Evolutionary conservation across 2,113 vertebrate genomes (phyloP).

Genomic region (Prionailurus bengalensis): DNA sequence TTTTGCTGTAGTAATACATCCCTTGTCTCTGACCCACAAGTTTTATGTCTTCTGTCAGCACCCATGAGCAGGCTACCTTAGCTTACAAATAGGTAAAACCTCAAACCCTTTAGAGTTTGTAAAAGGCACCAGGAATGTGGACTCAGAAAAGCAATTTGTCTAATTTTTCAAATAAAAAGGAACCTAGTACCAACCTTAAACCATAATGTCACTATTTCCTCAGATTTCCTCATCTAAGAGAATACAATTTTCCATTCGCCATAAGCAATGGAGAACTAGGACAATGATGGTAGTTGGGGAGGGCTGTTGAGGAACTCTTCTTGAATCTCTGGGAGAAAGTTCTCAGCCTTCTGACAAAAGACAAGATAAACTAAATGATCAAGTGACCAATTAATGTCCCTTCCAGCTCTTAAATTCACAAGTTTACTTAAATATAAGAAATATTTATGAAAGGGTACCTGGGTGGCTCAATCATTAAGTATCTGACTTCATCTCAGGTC

Average conservation of each 20-base stretch:
- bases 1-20: background rate
- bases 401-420: background rate
- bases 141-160: background rate
- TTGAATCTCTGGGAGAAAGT: background rate
- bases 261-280: background rate
- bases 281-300: background rate
- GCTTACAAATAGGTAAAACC: background rate
- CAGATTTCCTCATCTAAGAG: background rate
- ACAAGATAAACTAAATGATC: background rate
- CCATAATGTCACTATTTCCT: background rate
- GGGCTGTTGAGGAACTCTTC: background rate
- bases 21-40: background rate
- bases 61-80: background rate
- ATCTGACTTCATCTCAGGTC: no score
- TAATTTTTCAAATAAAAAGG: background rate
- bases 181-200: background rate
- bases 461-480: no score
- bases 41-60: background rate
- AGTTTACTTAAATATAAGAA: background rate
- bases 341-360: background rate
- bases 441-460: background rate
- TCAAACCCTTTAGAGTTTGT: background rate
- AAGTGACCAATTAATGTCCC: background rate
- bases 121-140: background rate
- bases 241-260: background rate